A percentile compares a stretch with the other conserved stretches of the same genome.
Evolutionary conservation across 1,140 invertebrate genomes (phyloP).

Genomic region (Drosophila ficusphila): DNA sequence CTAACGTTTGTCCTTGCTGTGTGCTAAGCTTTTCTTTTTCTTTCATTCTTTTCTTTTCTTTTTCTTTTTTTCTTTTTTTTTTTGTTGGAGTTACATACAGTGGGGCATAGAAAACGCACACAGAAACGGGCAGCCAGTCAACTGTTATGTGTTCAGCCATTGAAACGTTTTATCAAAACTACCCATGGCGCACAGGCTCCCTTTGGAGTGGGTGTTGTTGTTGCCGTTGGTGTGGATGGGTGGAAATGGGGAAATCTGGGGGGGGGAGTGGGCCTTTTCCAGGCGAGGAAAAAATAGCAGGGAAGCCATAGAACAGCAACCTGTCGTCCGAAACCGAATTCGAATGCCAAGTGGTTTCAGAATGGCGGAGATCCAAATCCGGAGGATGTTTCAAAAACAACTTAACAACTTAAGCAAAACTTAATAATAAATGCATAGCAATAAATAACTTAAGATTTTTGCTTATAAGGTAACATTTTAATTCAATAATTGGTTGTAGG

Average conservation of each 20-base stretch:
- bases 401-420: no score
- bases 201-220: not conserved
- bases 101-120: constrained; percentile 24
- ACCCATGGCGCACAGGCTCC: constrained; percentile 53
- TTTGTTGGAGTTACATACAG: constrained; percentile 47
- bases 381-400: no score
- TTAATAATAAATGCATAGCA: no score
- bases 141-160: constrained; percentile 80
- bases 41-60: constrained; percentile 53
- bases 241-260: constrained; percentile 9
- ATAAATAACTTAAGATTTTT: no score
- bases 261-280: not conserved
- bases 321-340: constrained; percentile 48
- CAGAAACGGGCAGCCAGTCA: constrained; percentile 72
- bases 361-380: not conserved
- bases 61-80: not conserved
- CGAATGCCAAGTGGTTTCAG: not conserved
- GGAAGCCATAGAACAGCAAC: constrained; percentile 57
- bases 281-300: constrained; percentile 4
- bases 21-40: constrained; percentile 49
- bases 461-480: no score
- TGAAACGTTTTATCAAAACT: constrained; percentile 82
- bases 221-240: no score
- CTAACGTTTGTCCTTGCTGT: constrained; percentile 67
- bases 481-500: no score